Evolutionary conservation across 2,797 vertebrate genomes (phyloP).

Genomic region (Amblyopsis hoosieri): DNA sequence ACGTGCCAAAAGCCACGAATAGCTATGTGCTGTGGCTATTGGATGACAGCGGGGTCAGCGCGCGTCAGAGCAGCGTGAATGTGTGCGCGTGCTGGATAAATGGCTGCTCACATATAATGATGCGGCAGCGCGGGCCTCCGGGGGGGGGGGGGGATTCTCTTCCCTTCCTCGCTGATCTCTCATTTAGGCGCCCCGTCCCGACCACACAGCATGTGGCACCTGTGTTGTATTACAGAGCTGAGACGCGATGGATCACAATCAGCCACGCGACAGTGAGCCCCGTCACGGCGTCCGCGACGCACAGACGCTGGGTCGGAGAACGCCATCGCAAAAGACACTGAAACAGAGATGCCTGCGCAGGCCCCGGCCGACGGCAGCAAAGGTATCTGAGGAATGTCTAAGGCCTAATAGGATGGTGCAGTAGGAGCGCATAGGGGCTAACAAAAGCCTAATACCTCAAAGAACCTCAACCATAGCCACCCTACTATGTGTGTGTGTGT

Average conservation of each 20-base stretch:
- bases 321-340: constrained; percentile 18
- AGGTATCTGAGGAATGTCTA: not conserved
- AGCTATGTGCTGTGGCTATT: too few species aligned
- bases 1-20: too few species aligned
- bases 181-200: constrained; percentile 21
- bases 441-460: constrained; percentile 17
- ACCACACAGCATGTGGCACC: constrained; percentile 22
- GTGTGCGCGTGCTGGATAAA: too few species aligned
- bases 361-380: not conserved
- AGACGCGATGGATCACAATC: constrained; percentile 56
- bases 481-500: not conserved
- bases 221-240: constrained; percentile 21
- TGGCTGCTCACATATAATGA: constrained; percentile 31
- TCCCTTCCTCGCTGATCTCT: constrained; percentile 56
- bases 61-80: too few species aligned
- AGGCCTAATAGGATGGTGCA: constrained; percentile 7
- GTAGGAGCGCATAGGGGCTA: constrained; percentile 17
- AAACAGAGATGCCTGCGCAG: constrained; percentile 14
- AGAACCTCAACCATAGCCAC: constrained; percentile 8
- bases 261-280: constrained; percentile 48
- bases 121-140: constrained; percentile 45
- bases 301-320: constrained; percentile 31
- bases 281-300: constrained; percentile 41
- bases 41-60: too few species aligned
- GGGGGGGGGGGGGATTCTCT: constrained; percentile 46